These are phyloP conservation scores for Araneus ventricosus DNA, from an alignment of 1,140 invertebrate species.

Conservation along the genomic window DNA sequence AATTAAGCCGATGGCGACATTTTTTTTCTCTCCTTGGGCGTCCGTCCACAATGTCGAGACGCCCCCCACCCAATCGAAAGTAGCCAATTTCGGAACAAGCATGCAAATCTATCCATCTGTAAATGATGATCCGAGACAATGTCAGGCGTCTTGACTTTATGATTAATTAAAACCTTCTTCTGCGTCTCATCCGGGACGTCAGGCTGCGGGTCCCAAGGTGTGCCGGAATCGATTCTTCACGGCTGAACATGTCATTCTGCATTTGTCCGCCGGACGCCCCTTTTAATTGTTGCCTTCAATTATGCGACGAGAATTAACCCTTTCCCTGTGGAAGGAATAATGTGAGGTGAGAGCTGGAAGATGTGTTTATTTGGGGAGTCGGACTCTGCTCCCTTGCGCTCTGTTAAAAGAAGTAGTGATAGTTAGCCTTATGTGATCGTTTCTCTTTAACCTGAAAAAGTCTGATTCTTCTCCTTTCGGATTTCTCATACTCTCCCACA, in stretches of 20 bases:
- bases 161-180: constrained; percentile 69
- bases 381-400: too few species aligned
- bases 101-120: constrained; percentile 66
- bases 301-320: not conserved
- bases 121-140: constrained; percentile 67
- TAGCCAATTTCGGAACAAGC: constrained; percentile 42
- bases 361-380: too few species aligned
- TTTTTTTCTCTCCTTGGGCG: too few species aligned
- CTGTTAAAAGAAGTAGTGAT: too few species aligned
- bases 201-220: constrained; percentile 22
- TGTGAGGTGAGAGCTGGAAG: too few species aligned
- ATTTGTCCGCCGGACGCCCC: not conserved
- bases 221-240: constrained; percentile 36
- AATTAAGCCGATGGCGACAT: too few species aligned
- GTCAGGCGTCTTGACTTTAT: constrained; percentile 64
- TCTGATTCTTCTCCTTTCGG: too few species aligned
- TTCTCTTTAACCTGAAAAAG: too few species aligned
- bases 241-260: constrained; percentile 19
- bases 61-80: constrained; percentile 15
- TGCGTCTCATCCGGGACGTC: constrained; percentile 16
- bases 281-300: constrained; percentile 41
- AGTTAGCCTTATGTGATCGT: too few species aligned
- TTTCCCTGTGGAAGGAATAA: too few species aligned
- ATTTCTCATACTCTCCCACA: too few species aligned
- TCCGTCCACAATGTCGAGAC: not conserved